Conservation (phyloP, 2,113 vertebrate genomes). For the Paramormyrops kingsleyae region DNA sequence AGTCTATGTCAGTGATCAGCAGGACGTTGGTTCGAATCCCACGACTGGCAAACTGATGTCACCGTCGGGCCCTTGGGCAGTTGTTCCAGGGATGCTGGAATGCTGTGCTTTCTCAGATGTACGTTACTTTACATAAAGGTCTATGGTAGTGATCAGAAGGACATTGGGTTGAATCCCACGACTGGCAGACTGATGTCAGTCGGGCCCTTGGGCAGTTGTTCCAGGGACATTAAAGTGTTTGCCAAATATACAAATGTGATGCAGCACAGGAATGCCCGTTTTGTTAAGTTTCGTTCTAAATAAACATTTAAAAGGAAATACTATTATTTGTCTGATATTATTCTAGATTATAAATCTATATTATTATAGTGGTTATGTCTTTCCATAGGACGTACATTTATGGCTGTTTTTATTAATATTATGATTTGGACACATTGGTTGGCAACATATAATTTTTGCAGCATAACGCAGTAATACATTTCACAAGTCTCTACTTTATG, state of each 20-base stretch:
- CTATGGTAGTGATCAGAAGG: no score
- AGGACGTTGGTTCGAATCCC: not conserved
- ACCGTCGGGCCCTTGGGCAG: fast-evolving
- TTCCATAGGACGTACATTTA: not conserved
- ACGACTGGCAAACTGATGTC: not conserved
- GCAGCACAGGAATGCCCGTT: not conserved
- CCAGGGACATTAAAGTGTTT: not conserved
- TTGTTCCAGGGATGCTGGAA: no score
- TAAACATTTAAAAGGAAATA: not conserved
- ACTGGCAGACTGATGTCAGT: no score
- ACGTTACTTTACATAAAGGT: not conserved
- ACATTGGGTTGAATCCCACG: no score
- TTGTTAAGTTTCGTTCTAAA: not conserved
- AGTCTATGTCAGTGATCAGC: not conserved
- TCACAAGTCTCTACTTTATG: not conserved
- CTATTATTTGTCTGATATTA: not conserved
- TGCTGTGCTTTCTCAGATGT: not conserved
- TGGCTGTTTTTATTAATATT: not conserved
- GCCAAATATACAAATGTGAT: not conserved
- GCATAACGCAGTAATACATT: not conserved
- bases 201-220: no score
- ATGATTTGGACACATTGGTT: not conserved
- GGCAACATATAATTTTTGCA: not conserved
- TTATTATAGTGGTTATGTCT: not conserved
- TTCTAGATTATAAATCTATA: not conserved